Base-by-base conservation (phyloP, 2,888 invertebrate genomes). In the Drosophila merina region DNA sequence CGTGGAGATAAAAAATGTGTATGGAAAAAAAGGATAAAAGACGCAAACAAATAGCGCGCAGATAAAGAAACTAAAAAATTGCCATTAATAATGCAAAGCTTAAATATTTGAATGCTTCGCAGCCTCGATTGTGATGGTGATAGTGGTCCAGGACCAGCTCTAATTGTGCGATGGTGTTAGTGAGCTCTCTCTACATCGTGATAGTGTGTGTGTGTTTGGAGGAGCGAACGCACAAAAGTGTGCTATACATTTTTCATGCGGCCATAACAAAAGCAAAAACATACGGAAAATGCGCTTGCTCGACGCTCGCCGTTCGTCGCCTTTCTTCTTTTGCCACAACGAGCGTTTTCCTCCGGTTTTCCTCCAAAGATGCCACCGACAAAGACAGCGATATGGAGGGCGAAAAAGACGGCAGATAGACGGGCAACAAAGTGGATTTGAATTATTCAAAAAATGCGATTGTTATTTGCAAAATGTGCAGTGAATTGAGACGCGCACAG, bases 381-480 rank as follows among this genome's bases (percentile, higher is more conserved):
- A 54, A 60, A 63, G 57, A 44, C 44, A 7, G 33, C 12, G 47
- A 28, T 44, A 42, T 38, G 14, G 30, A 3, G n/a, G 28, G 44
- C 5, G 8, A 12, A 36, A 42, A 10, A 25, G 28, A 30, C 58
- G 55, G 8, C 63, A 55, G 74, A 38, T 69, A 69, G 64, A 68
- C 80, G 67, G 81, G 85, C 88, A 79, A 83, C 84, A 84, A 84
- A 84, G 84, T 84, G 84, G 84, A 84, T 84, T 84, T 84, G 84
- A 84, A 84, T 84, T 88, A 84, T 84, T 84, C 86, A 84, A 84
- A 84, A 84, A 84, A 84, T 84, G 88, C 88, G 88, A 84, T 84
- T 84, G 84, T 84, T 84, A 84, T 84, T 84, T 84, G 84, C 88
- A 83, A 88, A 83, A 87, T 83, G 86, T 88, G 86, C 84, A 88